Conservation (phyloP, 2,113 vertebrate species). For the Crotalus viridis region DNA sequence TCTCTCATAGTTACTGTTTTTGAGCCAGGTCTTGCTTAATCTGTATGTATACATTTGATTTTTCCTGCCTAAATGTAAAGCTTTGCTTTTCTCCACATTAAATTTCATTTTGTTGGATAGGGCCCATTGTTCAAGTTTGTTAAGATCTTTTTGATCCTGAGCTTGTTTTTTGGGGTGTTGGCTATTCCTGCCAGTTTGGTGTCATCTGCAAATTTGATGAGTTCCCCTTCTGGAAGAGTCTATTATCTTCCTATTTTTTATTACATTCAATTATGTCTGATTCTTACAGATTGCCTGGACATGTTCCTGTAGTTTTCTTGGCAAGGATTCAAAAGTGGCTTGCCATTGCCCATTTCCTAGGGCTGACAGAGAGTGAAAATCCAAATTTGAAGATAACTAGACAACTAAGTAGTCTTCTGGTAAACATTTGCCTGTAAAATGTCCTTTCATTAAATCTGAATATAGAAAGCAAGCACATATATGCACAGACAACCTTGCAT, state of each 20-base stretch:
- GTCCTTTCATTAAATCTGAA: constrained; percentile 4
- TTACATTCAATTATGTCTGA: not conserved
- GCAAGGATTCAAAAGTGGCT: too few species aligned
- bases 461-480: constrained; percentile 27
- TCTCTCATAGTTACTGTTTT: too few species aligned
- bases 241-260: not conserved
- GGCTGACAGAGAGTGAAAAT: not conserved
- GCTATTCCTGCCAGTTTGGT: too few species aligned
- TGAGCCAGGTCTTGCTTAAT: too few species aligned
- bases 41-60: too few species aligned
- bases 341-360: not conserved
- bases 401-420: not conserved
- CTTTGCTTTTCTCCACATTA: too few species aligned
- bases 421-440: constrained; percentile 31
- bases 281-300: not conserved
- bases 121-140: too few species aligned
- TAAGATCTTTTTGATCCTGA: too few species aligned
- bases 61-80: too few species aligned
- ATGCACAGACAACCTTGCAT: not conserved
- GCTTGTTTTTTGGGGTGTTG: too few species aligned
- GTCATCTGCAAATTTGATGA: too few species aligned
- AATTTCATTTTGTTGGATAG: too few species aligned
- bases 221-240: not conserved
- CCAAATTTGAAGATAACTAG: not conserved
- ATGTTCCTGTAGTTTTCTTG: not conserved